These are phyloP conservation scores for Ophioninae sp. DNA, from an alignment of 2,888 invertebrate genomes.

Conservation along the genomic window DNA sequence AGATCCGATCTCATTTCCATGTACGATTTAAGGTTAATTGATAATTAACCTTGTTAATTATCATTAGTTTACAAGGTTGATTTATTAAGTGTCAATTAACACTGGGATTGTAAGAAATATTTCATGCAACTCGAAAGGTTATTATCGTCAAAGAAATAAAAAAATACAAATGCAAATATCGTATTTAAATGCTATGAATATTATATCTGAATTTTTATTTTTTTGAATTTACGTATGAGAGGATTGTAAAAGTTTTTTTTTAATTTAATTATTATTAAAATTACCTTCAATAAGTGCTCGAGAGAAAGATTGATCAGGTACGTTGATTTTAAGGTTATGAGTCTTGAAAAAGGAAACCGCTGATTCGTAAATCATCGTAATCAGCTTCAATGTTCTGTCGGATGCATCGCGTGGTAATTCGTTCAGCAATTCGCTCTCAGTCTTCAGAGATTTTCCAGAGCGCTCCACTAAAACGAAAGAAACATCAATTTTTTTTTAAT, in stretches of 20 bases:
- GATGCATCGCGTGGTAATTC: constrained; percentile 82
- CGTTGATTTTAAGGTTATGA: constrained; percentile 86
- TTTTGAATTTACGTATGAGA: neutral
- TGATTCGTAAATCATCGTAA: constrained; percentile 83
- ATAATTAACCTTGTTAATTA: neutral
- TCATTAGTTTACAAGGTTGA: neutral
- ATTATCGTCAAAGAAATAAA: neutral
- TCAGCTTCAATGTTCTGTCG: constrained; percentile 83
- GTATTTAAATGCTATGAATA: no score
- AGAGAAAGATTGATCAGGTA: constrained; percentile 87
- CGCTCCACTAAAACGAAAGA: constrained; percentile 74
- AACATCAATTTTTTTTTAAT: constrained; percentile 8
- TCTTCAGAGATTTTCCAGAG: constrained; percentile 73
- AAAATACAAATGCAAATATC: neutral
- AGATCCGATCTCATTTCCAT: neutral
- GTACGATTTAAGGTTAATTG: neutral
- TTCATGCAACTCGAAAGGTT: neutral
- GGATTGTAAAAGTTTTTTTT: neutral
- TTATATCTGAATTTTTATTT: neutral
- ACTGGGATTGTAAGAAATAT: neutral
- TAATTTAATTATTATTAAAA: constrained; percentile 35
- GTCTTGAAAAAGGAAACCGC: constrained; percentile 83
- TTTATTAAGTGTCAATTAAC: neutral
- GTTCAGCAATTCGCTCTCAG: constrained; percentile 82
- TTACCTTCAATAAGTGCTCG: constrained; percentile 90